Evolutionary conservation across 30 jellyfish, hydroid and myxozoan genomes (phyloP).

Genomic region (Sanderia malayensis): DNA sequence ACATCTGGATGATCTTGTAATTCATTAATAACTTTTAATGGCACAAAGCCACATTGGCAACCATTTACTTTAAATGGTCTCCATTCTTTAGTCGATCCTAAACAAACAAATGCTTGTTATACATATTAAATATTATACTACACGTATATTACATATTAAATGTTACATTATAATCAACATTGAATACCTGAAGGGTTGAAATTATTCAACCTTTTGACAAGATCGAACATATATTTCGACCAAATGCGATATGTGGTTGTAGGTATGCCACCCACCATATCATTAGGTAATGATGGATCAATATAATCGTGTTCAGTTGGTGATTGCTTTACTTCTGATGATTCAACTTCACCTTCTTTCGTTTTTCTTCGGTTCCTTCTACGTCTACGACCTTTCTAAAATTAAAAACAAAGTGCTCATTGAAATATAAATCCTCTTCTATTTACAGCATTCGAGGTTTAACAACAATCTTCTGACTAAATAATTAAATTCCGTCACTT

Average conservation of each 20-base stretch:
- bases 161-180: too few species aligned
- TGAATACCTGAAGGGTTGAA: slow-evolving; percentile 46
- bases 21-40: slow-evolving; percentile 54
- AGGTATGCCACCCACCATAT: slow-evolving; percentile 7
- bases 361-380: neutral
- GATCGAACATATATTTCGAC: slow-evolving; percentile 53
- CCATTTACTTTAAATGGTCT: slow-evolving; percentile 62
- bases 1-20: slow-evolving; percentile 49
- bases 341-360: neutral
- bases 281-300: neutral
- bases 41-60: slow-evolving; percentile 60
- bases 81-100: slow-evolving; percentile 75
- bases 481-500: too few species aligned
- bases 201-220: slow-evolving; percentile 44
- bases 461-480: too few species aligned
- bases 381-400: neutral
- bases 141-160: too few species aligned
- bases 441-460: too few species aligned
- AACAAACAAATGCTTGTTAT: too few species aligned
- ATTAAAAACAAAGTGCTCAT: too few species aligned
- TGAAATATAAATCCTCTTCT: too few species aligned
- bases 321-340: neutral
- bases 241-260: slow-evolving; percentile 31
- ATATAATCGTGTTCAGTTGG: neutral
- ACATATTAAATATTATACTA: too few species aligned